Evolutionary conservation across 2,113 vertebrate species (phyloP).

Genomic region (Coptodon rendalli): DNA sequence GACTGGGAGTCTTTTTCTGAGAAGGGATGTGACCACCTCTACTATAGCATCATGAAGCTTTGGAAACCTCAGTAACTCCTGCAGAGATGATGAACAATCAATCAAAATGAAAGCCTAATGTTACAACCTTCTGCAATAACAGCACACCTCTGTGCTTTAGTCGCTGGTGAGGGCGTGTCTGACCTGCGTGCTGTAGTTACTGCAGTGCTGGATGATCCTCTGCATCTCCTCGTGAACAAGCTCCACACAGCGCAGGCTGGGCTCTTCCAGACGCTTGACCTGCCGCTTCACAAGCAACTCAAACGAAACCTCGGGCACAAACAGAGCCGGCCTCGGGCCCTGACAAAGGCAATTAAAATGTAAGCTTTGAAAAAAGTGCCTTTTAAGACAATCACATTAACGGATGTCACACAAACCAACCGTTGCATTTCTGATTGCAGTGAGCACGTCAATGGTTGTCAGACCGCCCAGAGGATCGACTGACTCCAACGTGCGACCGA

Average conservation of each 20-base stretch:
- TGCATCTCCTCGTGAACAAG: constrained; percentile 99
- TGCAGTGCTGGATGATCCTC: constrained; percentile 97
- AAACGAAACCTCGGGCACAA: constrained; percentile 96
- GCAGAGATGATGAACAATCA: not conserved
- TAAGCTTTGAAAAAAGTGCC: not conserved
- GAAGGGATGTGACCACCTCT: constrained; percentile 95
- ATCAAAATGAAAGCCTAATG: not conserved
- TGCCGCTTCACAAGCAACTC: constrained; percentile 95
- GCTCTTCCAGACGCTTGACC: constrained; percentile 94
- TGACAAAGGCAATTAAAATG: constrained; percentile 30
- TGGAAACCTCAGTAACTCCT: constrained; percentile 95
- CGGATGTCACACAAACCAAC: constrained; percentile 68
- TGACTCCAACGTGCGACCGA: constrained; percentile 94
- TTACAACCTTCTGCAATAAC: not conserved
- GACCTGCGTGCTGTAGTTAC: constrained; percentile 98
- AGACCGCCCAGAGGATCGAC: constrained; percentile 94
- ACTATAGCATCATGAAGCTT: constrained; percentile 98
- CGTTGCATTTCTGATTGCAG: constrained; percentile 97
- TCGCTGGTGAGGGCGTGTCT: not conserved
- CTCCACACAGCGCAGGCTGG: constrained; percentile 94
- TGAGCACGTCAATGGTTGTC: constrained; percentile 95
- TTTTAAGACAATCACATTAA: not conserved
- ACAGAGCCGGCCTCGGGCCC: constrained; percentile 94
- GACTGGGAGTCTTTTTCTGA: constrained; percentile 89
- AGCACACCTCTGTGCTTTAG: not conserved